Percentiles rank a stretch among this genome's conserved stretches.
Conservation (phyloP, 2,888 invertebrate genomes). For the Ceramica pisi region DNA sequence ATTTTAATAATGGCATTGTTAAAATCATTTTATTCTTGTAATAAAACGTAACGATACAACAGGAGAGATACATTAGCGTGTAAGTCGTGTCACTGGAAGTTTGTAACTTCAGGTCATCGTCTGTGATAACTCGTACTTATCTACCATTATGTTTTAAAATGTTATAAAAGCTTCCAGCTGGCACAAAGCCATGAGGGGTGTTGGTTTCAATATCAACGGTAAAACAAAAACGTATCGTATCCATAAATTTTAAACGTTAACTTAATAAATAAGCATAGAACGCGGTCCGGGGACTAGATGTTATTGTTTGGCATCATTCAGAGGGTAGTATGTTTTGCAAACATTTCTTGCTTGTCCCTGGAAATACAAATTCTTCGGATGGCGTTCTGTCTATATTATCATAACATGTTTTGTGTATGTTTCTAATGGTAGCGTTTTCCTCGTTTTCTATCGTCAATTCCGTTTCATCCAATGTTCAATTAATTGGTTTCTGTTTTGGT, state of each 20-base stretch:
- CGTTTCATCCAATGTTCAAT: slow-evolving; percentile 68
- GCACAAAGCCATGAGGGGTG: slow-evolving; percentile 90
- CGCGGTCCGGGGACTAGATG: slow-evolving; percentile 83
- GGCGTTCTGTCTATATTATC: slow-evolving; percentile 86
- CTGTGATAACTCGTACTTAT: slow-evolving; percentile 64
- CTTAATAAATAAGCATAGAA: slow-evolving; percentile 82
- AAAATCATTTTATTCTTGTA: slow-evolving; percentile 50
- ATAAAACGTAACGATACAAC: slow-evolving; percentile 63
- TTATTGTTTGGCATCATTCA: slow-evolving; percentile 84
- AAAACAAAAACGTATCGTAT: slow-evolving; percentile 89
- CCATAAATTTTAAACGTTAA: slow-evolving; percentile 83
- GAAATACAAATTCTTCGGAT: slow-evolving; percentile 87
- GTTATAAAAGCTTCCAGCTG: slow-evolving; percentile 87
- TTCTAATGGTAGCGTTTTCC: slow-evolving; percentile 86
- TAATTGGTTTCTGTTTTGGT: slow-evolving; percentile 70
- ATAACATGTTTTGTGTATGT: slow-evolving; percentile 90
- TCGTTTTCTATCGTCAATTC: slow-evolving; percentile 80
- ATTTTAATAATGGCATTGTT: slow-evolving; percentile 52
- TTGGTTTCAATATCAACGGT: slow-evolving; percentile 89
- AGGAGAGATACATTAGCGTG: slow-evolving; percentile 83
- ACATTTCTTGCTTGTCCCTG: slow-evolving; percentile 83
- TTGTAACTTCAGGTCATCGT: slow-evolving; percentile 75
- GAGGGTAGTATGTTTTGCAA: slow-evolving; percentile 88
- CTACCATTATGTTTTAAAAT: slow-evolving; percentile 75
- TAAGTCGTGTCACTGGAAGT: slow-evolving; percentile 88